Evolutionary conservation across 2,797 vertebrate species (phyloP).

Genomic region (Danio kyathit): DNA sequence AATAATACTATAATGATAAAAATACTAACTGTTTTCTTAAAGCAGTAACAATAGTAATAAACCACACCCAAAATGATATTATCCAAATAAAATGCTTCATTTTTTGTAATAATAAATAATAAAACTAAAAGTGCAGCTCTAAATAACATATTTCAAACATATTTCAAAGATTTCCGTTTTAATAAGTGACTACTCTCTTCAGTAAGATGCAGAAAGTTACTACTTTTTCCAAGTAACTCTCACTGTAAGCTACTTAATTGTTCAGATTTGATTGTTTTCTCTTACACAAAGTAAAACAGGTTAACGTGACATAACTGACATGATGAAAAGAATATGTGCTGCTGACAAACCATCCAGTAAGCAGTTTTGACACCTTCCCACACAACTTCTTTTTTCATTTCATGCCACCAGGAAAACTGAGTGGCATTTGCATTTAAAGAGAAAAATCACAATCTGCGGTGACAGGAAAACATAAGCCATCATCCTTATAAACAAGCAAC

Average conservation of each 20-base stretch:
- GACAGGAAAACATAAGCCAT: background rate
- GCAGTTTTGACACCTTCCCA: slow-evolving; percentile 55
- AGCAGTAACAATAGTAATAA: background rate
- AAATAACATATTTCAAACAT: no score
- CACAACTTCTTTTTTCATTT: slow-evolving; percentile 43
- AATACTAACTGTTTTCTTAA: background rate
- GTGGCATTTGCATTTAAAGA: slow-evolving; percentile 45
- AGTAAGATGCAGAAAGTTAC: background rate
- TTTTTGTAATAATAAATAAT: background rate
- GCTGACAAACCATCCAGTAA: slow-evolving; percentile 45
- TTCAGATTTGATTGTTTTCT: slow-evolving; percentile 9
- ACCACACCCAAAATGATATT: background rate
- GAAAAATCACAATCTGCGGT: slow-evolving; percentile 12
- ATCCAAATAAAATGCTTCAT: background rate
- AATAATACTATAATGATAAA: no score
- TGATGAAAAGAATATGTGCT: slow-evolving; percentile 38
- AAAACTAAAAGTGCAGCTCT: background rate
- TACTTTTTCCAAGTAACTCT: background rate
- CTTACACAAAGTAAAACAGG: slow-evolving; percentile 10
- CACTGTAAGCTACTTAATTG: background rate
- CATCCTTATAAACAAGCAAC: slow-evolving; percentile 14
- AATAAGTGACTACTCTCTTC: background rate
- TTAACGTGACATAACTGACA: slow-evolving; percentile 50
- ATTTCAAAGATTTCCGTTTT: background rate
- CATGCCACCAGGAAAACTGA: slow-evolving; percentile 42